Evolutionary conservation across 2,797 vertebrate genomes (phyloP).

Genomic region (Lates japonicus): DNA sequence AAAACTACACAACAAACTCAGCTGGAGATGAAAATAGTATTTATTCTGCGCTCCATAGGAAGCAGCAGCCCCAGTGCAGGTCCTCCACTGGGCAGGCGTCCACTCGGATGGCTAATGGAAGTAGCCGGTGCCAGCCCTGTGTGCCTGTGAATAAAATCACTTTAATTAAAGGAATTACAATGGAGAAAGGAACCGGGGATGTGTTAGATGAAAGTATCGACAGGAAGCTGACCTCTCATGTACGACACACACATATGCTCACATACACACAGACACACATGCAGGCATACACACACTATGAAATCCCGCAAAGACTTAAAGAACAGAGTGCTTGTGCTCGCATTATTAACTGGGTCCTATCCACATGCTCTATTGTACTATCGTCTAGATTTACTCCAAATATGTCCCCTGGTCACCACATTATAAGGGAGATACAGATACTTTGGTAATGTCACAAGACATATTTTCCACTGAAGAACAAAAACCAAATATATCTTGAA

Average conservation of each 20-base stretch:
- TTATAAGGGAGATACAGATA: constrained; percentile 66
- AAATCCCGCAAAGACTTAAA: constrained; percentile 83
- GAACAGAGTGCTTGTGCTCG: constrained; percentile 78
- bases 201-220: constrained; percentile 84
- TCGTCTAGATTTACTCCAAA: constrained; percentile 76
- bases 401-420: constrained; percentile 57
- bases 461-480: constrained; percentile 47
- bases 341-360: constrained; percentile 82
- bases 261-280: constrained; percentile 31
- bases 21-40: constrained; percentile 90
- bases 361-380: constrained; percentile 76
- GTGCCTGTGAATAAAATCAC: constrained; percentile 92
- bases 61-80: constrained; percentile 86
- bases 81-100: constrained; percentile 87
- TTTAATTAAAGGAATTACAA: constrained; percentile 92
- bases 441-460: constrained; percentile 42
- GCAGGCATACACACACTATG: constrained; percentile 63
- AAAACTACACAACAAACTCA: constrained; percentile 92
- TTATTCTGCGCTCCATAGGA: constrained; percentile 87
- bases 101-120: constrained; percentile 90
- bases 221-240: constrained; percentile 83
- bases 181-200: constrained; percentile 85
- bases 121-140: constrained; percentile 89
- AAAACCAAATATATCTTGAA: constrained; percentile 47
- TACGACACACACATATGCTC: constrained; percentile 58